These are phyloP conservation scores for Sciurus niger DNA, from an alignment of 2,113 vertebrate genomes.

Conservation along the genomic window DNA sequence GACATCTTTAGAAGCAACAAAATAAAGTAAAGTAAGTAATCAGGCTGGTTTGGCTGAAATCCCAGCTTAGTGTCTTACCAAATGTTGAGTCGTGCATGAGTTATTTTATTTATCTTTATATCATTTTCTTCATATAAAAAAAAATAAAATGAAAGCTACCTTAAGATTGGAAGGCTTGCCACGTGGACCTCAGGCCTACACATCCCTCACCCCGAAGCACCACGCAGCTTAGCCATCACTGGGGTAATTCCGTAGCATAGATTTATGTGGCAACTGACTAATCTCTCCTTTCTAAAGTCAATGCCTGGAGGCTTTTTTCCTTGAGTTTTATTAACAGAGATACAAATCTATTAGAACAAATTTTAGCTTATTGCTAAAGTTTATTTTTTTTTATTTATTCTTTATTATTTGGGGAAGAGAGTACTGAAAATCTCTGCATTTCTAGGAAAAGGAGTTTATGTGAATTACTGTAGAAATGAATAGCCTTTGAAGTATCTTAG, in stretches of 20 bases:
- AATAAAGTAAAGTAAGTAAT: constrained; percentile 29
- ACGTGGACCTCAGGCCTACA: background rate
- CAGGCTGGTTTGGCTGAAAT: background rate
- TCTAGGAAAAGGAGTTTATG: background rate
- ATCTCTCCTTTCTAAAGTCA: background rate
- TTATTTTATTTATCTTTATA: constrained; percentile 14
- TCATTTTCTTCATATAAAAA: background rate
- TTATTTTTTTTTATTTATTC: background rate
- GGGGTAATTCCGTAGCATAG: background rate
- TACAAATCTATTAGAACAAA: background rate
- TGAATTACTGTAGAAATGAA: background rate
- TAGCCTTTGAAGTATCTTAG: background rate
- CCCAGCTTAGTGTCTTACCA: background rate
- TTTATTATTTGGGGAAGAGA: background rate
- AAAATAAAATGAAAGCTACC: background rate
- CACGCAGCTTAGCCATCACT: background rate
- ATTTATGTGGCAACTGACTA: background rate
- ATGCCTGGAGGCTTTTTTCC: background rate
- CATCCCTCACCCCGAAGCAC: background rate
- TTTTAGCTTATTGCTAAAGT: background rate
- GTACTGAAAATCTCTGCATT: background rate
- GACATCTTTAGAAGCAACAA: background rate
- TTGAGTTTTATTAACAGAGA: background rate
- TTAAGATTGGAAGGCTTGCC: background rate
- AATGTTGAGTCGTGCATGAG: background rate